Evolutionary conservation across 2,797 vertebrate species (phyloP).

Genomic region (Enteromius afrohamiltoni): DNA sequence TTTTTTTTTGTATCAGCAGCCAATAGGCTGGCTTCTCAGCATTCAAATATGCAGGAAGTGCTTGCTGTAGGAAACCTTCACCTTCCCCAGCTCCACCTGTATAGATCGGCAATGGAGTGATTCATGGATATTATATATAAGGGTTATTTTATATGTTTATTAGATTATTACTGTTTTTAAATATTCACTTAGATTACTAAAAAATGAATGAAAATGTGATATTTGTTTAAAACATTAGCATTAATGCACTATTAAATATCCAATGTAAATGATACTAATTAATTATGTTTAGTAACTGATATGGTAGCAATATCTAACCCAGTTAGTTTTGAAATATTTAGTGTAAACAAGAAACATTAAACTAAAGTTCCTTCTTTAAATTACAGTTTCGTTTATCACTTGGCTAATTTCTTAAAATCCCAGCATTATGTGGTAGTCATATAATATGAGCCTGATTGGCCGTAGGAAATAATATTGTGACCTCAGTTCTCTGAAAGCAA

Average conservation of each 20-base stretch:
- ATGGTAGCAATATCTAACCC: background rate
- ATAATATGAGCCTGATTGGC: constrained; percentile 50
- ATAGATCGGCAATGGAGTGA: background rate
- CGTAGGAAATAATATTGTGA: constrained; percentile 50
- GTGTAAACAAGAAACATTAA: constrained; percentile 1
- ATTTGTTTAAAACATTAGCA: background rate
- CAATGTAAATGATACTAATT: background rate
- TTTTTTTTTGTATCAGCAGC: background rate
- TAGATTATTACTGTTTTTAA: background rate
- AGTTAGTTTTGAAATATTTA: background rate
- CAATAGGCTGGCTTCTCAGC: background rate
- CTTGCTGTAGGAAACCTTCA: background rate
- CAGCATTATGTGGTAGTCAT: constrained; percentile 43
- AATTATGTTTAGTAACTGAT: background rate
- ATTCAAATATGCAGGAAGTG: background rate
- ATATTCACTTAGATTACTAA: background rate
- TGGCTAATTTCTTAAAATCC: constrained; percentile 30
- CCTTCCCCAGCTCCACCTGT: background rate
- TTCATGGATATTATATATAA: background rate
- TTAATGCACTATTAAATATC: background rate
- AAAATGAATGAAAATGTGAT: background rate
- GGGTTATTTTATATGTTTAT: background rate
- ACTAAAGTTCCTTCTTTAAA: background rate
- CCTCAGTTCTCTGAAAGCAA: constrained; percentile 55
- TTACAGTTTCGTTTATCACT: constrained; percentile 5